Conservation (phyloP, 2,888 invertebrate genomes). For the Drosophila meridiana region DNA sequence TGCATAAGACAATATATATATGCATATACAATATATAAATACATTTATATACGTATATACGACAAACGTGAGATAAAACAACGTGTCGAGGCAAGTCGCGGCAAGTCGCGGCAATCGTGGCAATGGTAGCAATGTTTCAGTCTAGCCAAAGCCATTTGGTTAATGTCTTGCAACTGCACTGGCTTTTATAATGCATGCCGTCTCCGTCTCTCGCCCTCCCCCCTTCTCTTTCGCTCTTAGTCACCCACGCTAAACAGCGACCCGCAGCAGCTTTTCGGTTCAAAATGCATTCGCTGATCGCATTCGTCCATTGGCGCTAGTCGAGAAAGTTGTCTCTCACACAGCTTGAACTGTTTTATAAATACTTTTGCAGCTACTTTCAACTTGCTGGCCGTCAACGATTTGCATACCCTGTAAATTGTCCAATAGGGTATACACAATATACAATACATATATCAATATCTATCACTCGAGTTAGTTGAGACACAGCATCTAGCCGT, state of each 20-base stretch:
- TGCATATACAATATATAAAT: not conserved
- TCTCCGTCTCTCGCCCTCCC: not conserved
- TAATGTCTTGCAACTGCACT: constrained; percentile 37
- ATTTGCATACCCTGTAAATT: constrained; percentile 21
- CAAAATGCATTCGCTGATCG: constrained; percentile 47
- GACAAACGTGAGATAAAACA: constrained; percentile 34
- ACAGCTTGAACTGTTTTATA: constrained; percentile 29
- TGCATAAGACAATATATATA: not conserved
- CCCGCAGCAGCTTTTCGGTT: constrained; percentile 29
- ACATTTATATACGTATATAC: not conserved
- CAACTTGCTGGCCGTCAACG: constrained; percentile 69
- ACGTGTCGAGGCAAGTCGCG: constrained; percentile 36
- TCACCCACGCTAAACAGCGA: constrained; percentile 63
- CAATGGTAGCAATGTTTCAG: constrained; percentile 33
- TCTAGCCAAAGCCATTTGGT: constrained; percentile 49
- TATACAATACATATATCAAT: not conserved
- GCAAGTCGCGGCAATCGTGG: constrained; percentile 6
- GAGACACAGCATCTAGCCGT: not conserved
- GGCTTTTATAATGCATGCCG: not conserved
- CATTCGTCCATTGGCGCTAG: constrained; percentile 47
- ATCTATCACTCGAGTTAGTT: too few relatives aligned
- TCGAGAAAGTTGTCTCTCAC: constrained; percentile 70
- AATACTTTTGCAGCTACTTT: constrained; percentile 82
- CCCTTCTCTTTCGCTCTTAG: not conserved
- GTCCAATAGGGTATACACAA: not conserved